A percentile compares a stretch with the other conserved stretches of the same genome.
Evolutionary conservation across 2,888 invertebrate genomes (phyloP).

Genomic region (Megaustenia siamemsis): DNA sequence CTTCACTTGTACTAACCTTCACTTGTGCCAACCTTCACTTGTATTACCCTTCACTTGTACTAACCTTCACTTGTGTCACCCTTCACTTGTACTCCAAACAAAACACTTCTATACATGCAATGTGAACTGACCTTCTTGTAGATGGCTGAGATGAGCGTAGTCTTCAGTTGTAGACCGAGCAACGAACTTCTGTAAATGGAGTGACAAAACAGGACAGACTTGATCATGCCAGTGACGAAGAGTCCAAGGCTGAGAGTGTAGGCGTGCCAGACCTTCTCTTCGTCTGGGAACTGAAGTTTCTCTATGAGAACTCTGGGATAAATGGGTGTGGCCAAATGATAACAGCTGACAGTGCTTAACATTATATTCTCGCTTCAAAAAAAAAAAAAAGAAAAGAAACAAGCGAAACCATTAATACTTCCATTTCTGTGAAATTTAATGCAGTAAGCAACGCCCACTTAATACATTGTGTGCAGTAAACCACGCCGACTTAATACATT

Average conservation of each 20-base stretch:
- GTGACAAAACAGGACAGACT: slow-evolving; percentile 84
- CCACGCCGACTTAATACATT: no score
- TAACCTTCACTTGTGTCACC: no score
- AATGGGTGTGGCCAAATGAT: not conserved
- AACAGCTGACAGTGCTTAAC: not conserved
- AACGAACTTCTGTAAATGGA: slow-evolving; percentile 22
- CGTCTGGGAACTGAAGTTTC: slow-evolving; percentile 53
- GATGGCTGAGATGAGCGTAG: slow-evolving; percentile 90
- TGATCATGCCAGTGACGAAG: slow-evolving; percentile 87
- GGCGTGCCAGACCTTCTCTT: slow-evolving; percentile 86
- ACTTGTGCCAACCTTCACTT: no score
- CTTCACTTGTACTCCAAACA: slow-evolving; percentile 85
- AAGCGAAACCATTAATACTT: no score
- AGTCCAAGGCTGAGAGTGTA: slow-evolving; percentile 88
- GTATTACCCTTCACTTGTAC: no score
- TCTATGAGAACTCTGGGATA: slow-evolving; percentile 48
- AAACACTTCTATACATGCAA: slow-evolving; percentile 15
- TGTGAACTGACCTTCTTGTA: slow-evolving; percentile 87
- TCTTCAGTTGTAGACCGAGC: slow-evolving; percentile 85
- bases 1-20: no score
- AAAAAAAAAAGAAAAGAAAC: no score
- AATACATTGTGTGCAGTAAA: no score
- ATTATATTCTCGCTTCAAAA: no score
- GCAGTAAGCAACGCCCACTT: no score
- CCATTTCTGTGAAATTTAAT: no score